A percentile compares a stretch with the other conserved stretches of the same genome.
Conservation (phyloP, 2,797 vertebrate genomes). For the Zenarchopterus dispar region DNA sequence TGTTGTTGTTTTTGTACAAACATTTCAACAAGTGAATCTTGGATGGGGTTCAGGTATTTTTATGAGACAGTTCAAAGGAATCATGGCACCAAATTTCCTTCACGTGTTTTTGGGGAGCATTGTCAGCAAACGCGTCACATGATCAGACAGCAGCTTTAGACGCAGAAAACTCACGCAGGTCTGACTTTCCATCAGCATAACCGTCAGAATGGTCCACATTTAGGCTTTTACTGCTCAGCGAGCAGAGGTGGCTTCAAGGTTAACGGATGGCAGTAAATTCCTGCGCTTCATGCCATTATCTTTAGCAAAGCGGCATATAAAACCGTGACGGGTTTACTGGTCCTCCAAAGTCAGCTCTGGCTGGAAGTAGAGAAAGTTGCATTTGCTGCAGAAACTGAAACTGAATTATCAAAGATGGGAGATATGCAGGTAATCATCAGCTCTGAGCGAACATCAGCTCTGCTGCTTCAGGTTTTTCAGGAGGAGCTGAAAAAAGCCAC, state of each 20-base stretch:
- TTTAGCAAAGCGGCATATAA: conserved; percentile 64
- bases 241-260: conserved; percentile 65
- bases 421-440: conserved; percentile 56
- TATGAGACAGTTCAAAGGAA: conserved; percentile 64
- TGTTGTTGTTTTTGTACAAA: conserved; percentile 45
- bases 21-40: conserved; percentile 53
- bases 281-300: conserved; percentile 52
- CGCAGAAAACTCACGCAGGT: conserved; percentile 21
- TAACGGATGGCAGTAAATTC: conserved; percentile 73
- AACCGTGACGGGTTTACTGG: conserved; percentile 67
- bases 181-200: conserved; percentile 37
- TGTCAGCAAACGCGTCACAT: conserved; percentile 53
- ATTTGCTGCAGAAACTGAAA: conserved; percentile 57
- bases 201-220: conserved; percentile 53
- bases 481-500: conserved; percentile 35
- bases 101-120: conserved; percentile 49
- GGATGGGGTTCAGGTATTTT: conserved; percentile 69
- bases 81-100: conserved; percentile 30
- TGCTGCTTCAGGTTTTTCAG: conserved; percentile 21
- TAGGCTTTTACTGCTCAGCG: conserved; percentile 52
- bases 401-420: conserved; percentile 63
- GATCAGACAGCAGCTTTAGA: conserved; percentile 37
- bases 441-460: conserved; percentile 47
- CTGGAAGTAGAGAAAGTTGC: conserved; percentile 58
- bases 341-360: conserved; percentile 59